Evolutionary conservation across 2,888 invertebrate species (phyloP), one percentile per base, ranked within the genome.

Genomic region (Archaeoteleia sp.): DNA sequence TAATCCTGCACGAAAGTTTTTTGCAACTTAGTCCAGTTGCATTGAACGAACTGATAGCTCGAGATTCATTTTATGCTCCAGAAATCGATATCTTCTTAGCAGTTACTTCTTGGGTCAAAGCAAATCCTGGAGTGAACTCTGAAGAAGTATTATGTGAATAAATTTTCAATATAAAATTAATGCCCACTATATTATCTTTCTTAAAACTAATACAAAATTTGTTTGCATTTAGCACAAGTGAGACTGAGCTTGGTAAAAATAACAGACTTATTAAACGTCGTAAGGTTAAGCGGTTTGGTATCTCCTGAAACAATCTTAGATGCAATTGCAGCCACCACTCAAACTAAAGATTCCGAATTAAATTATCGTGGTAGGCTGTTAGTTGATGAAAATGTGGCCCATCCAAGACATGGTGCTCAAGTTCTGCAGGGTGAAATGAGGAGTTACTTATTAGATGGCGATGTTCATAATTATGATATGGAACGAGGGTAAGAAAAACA

Each of bases 1-100:
- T 98, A 30, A 88, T 99, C 37, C 88, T 90, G 58, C 94, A 95
- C 75, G 94, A 96, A 68, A 90, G 93, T 1, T 97, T 98, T 84
- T 86, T 93, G 17, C 90, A 91, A 78, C 87, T 98, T 7, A 96
- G 97, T 40, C 91, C 92, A 89, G 89, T 89, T 76, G 93, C 97
- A 0, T 86, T 99, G 49, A 91, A 92, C 78, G 94, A 95, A 81
- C 89, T 99, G 5, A 87, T 99, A 23, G 90, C 91, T 45, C 89
- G 98, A 43, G 95, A 98, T 86, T 97, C 98, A 4, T 98, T 99
- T 87, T 98, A 95, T 87, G 97, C 96, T 0, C 92, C 94, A 0
- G 99, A 99, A 87, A 95, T 95, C 29, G 94, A 97, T 77, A 97
- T 99, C 72, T 99, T 99, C 87, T 89, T 91, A 76, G 95, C 96